phyloP scores from a whole-genome alignment of 2,888 invertebrate genomes.

The Zonitis immaculata region DNA sequence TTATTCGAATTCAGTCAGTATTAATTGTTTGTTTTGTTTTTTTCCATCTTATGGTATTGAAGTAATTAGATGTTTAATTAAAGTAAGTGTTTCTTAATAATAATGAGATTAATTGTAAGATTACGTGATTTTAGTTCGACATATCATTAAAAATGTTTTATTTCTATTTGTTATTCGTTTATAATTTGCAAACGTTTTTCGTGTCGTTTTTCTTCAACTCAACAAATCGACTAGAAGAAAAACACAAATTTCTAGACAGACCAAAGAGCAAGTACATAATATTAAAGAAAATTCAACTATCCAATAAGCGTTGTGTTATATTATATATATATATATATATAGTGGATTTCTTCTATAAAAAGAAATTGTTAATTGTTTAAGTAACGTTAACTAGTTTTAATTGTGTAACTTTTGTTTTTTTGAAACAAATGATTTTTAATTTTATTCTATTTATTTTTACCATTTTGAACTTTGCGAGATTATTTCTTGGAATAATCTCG shows the following conservation, averaged over 20 bases:
- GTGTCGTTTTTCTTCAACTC: constrained; percentile 8
- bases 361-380: constrained; percentile 14
- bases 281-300: too few species aligned
- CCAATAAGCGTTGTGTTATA: constrained; percentile 7
- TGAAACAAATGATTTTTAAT: not conserved
- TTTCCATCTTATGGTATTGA: not conserved
- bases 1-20: not conserved
- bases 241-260: constrained; percentile 20
- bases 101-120: constrained; percentile 8
- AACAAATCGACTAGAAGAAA: not conserved
- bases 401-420: constrained; percentile 1
- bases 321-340: too few species aligned
- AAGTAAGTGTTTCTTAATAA: constrained; percentile 15
- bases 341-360: not conserved
- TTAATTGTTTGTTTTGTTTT: not conserved
- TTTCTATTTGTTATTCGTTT: constrained; percentile 1
- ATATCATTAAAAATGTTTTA: constrained; percentile 23
- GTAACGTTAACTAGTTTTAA: constrained; percentile 23
- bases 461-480: constrained; percentile 4
- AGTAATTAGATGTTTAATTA: constrained; percentile 1
- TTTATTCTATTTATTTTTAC: constrained; percentile 7
- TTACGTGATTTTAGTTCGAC: constrained; percentile 20
- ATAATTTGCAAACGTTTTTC: constrained; percentile 7
- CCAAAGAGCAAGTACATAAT: constrained; percentile 23
- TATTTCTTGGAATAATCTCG: constrained; percentile 2